Evolutionary conservation across 2,797 vertebrate species (phyloP), one percentile per base, ranked within the genome.

Genomic region (Spondyliosoma cantharus): DNA sequence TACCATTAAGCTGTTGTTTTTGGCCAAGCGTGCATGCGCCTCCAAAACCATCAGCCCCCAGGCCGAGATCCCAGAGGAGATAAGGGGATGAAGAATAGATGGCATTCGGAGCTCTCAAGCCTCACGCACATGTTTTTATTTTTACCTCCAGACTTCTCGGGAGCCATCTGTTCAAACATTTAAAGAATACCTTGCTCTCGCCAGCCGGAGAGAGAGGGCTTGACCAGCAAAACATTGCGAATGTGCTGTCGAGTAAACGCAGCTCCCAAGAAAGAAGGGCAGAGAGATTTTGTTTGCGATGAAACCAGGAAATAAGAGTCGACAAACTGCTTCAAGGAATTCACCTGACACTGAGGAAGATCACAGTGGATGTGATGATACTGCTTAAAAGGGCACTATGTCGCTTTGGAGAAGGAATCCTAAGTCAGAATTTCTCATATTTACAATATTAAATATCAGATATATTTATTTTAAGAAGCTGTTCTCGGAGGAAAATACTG

Each of bases 91-190:
- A 91, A 92, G 89, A 91, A 91, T 89, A 92, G 83, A 90, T 90
- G 86, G 79, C 86, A 85, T 88, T 79, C 82, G 78, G 74, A 87
- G 88, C 89, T 85, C 80, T 89, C 78, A 84, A 86, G 88, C 77
- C 88, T 86, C 79, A 81, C 57, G 75, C 87, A 91, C 74, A 69
- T 91, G 86, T 89, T 92, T 90, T 93, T 93, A 90, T 93, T 92
- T 92, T 91, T 91, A 93, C 89, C 86, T 87, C 83, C 82, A 87
- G 81, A 86, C 87, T 86, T 86, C 86, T 89, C 80, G 77, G 86
- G 86, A 93, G 76, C 88, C 81, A 84, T 93, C 91, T 93, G 91
- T 87, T 92, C 78, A 93, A 93, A 92, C 87, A 92, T 92, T 94
- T 92, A 91, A 89, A 82, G 84, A 94, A 91, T 84, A 93, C 84